phyloP scores from a whole-genome alignment of 64 coral and sea anemone species.

The Montipora efflorescens region DNA sequence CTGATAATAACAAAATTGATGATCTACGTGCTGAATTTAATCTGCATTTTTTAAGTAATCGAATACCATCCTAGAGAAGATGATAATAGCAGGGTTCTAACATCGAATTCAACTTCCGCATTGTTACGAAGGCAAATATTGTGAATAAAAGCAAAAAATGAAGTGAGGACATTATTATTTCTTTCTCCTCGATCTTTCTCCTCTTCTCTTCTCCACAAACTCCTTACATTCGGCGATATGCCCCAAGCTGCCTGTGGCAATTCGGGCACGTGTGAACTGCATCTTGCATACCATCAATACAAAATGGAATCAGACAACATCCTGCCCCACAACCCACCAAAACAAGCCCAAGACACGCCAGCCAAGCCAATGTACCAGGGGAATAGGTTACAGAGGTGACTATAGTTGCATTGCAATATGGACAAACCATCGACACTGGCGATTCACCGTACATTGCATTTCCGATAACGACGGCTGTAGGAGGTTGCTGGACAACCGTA shows the following conservation, averaged over 20 bases:
- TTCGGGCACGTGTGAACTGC: conserved; percentile 78
- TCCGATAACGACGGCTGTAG: conserved; percentile 18
- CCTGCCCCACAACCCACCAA: conserved; percentile 62
- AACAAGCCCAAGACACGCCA: conserved; percentile 26
- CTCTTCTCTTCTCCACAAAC: background rate
- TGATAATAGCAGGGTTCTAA: no score
- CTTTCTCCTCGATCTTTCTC: background rate
- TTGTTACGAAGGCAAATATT: no score
- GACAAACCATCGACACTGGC: conserved; percentile 47
- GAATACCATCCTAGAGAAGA: no score
- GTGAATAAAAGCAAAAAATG: no score
- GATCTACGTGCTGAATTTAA: no score
- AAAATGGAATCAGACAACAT: conserved; percentile 88
- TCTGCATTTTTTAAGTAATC: no score
- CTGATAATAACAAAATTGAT: no score
- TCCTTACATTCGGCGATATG: conserved; percentile 48
- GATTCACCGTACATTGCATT: conserved; percentile 37
- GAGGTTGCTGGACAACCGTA: background rate
- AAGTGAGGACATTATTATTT: no score
- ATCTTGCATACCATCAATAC: conserved; percentile 58
- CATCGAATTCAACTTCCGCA: no score
- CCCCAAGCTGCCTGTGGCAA: conserved; percentile 58
- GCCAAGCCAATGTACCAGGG: conserved; percentile 71
- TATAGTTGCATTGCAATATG: conserved; percentile 46
- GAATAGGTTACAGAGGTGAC: conserved; percentile 27